Conservation (phyloP, 2,113 vertebrate genomes). For the Hypocryptadius cinnamomeus region DNA sequence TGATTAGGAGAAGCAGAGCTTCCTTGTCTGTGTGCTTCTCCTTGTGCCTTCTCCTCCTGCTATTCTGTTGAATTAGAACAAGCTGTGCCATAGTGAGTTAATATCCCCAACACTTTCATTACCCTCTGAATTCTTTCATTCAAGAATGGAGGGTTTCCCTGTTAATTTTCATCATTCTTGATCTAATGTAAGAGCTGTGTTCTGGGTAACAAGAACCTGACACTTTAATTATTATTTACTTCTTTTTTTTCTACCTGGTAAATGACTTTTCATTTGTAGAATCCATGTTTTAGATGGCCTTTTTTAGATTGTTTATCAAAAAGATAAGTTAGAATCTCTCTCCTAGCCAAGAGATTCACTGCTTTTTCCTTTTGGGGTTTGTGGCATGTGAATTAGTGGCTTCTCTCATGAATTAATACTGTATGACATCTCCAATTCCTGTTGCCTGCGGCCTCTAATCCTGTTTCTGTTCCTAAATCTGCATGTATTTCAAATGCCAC, state of each 20-base stretch:
- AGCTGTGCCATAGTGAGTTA: not conserved
- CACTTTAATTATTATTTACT: not conserved
- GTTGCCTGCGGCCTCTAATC: not conserved
- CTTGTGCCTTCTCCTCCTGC: not conserved
- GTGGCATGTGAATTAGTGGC: not conserved
- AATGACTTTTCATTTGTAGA: not conserved
- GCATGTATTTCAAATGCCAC: not conserved
- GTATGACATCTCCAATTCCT: not conserved
- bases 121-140: not conserved
- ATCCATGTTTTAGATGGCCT: not conserved
- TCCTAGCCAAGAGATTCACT: not conserved
- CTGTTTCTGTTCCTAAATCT: not conserved
- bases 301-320: not conserved
- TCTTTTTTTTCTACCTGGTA: not conserved
- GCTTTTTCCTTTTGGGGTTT: not conserved
- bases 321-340: not conserved
- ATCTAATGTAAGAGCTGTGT: not conserved
- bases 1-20: not conserved
- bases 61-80: not conserved
- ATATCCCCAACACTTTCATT: not conserved
- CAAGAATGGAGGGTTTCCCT: not conserved
- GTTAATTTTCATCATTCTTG: not conserved
- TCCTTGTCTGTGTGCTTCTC: not conserved
- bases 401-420: conserved; percentile 3
- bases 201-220: not conserved